A percentile compares a stretch with the other conserved stretches of the same genome.
Conservation (phyloP, 2,797 vertebrate species). For the Dryobates pubescens region DNA sequence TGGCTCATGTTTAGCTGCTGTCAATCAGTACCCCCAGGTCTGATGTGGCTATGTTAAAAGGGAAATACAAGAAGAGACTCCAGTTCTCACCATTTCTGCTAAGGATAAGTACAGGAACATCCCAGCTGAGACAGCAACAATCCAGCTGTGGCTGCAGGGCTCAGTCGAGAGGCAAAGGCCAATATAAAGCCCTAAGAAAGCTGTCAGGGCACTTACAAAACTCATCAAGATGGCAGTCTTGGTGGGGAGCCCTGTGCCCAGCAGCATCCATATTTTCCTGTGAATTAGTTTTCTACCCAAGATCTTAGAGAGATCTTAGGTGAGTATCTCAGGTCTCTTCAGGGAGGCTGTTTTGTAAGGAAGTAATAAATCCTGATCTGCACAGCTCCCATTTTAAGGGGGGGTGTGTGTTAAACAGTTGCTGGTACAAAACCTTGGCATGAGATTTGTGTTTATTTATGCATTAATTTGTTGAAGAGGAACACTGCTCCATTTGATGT, state of each 20-base stretch:
- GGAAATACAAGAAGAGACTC: background rate
- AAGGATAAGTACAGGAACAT: constrained; percentile 96
- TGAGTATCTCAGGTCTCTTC: background rate
- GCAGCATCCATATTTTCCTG: constrained; percentile 70
- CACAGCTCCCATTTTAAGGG: background rate
- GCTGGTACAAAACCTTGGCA: background rate
- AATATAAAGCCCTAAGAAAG: constrained; percentile 90
- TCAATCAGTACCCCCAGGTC: no score
- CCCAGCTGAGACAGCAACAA: constrained; percentile 90
- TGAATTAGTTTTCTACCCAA: background rate
- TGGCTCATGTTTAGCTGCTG: no score
- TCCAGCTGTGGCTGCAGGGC: constrained; percentile 88
- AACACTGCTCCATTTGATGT: background rate
- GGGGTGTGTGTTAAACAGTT: background rate
- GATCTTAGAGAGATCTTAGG: background rate
- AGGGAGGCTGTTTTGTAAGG: background rate
- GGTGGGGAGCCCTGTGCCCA: constrained; percentile 88
- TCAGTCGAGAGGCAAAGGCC: constrained; percentile 90
- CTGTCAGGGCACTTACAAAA: constrained; percentile 90
- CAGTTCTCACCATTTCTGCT: constrained; percentile 90
- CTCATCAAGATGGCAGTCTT: constrained; percentile 90
- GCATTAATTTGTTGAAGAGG: background rate
- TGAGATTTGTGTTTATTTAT: background rate
- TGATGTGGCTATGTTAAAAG: background rate
- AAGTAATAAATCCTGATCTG: background rate